Evolutionary conservation across 2,888 invertebrate species (phyloP).

Genomic region (Lumbricus terrestris): DNA sequence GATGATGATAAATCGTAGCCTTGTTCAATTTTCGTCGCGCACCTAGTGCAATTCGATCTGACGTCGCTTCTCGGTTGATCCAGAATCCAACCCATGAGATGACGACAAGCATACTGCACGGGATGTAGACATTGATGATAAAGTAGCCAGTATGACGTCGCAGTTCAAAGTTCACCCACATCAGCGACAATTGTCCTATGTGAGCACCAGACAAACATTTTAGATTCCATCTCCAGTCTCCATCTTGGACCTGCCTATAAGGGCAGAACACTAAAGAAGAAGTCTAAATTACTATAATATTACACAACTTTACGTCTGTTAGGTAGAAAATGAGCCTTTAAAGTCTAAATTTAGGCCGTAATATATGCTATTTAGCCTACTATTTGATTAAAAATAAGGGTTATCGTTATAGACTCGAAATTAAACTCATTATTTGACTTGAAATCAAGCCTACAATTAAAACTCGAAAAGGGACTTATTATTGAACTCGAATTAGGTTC

Average conservation of each 20-base stretch:
- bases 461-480: no score
- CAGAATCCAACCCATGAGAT: conserved; percentile 95
- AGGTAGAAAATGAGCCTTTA: no score
- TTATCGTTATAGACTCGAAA: no score
- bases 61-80: conserved; percentile 91
- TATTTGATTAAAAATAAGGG: no score
- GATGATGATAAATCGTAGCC: not conserved
- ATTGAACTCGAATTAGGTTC: no score
- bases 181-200: conserved; percentile 67
- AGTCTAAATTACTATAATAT: no score
- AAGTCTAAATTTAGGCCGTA: no score
- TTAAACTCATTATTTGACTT: not conserved
- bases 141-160: conserved; percentile 91
- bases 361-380: no score
- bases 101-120: conserved; percentile 88
- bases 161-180: conserved; percentile 87
- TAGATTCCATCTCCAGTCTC: not conserved
- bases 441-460: not conserved
- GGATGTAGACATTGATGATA: conserved; percentile 90
- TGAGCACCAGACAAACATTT: not conserved
- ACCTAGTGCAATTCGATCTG: conserved; percentile 86
- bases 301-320: no score
- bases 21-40: conserved; percentile 45
- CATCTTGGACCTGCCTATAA: no score
- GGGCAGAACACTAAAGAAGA: no score